Conservation (phyloP, 37 sponge, comb jelly and placozoan genomes). For the Geodia barretti region DNA sequence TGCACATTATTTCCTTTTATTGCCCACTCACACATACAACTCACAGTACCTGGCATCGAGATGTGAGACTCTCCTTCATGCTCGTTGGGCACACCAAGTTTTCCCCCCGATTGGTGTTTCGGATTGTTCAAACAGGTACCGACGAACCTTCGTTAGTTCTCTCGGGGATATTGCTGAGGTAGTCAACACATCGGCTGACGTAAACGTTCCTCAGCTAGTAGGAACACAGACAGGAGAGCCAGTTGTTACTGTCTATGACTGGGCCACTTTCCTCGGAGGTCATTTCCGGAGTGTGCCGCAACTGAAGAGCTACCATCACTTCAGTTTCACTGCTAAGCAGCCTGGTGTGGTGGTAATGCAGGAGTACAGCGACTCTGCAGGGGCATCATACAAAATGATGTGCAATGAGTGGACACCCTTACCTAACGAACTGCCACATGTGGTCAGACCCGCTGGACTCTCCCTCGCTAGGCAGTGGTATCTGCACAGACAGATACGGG, state of each 20-base stretch:
- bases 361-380: not conserved
- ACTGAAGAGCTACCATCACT: constrained; percentile 6
- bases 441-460: not conserved
- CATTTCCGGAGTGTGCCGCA: constrained; percentile 3
- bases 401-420: not conserved
- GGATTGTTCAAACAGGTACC: not conserved
- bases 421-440: not conserved
- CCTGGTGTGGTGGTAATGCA: not conserved
- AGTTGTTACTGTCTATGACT: constrained; percentile 7
- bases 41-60: not conserved
- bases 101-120: not conserved
- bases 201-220: constrained; percentile 4
- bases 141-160: not conserved
- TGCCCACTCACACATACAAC: not conserved
- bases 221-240: not conserved
- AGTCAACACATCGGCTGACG: not conserved
- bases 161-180: constrained; percentile 3
- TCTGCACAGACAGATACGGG: constrained; percentile 5
- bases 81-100: not conserved
- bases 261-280: not conserved
- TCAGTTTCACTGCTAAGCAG: not conserved
- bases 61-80: not conserved
- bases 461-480: not conserved
- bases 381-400: not conserved
- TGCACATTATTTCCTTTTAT: not conserved